A percentile compares a stretch with the other conserved stretches of the same genome.
Conservation (phyloP, 2,113 vertebrate genomes). For the Cyanoderma ruficeps region DNA sequence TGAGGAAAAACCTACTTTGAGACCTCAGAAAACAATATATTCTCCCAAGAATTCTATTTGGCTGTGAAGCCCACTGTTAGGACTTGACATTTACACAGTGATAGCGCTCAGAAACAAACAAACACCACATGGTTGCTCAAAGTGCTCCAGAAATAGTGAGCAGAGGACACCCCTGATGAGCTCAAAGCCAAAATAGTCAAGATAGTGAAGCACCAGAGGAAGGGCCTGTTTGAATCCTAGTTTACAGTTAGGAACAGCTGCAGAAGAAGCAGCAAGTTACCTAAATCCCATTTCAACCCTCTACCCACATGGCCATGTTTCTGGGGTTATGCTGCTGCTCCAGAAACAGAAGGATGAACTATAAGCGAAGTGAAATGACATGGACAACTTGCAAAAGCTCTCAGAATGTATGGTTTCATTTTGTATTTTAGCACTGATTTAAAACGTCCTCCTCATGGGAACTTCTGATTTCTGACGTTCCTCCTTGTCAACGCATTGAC, state of each 20-base stretch:
- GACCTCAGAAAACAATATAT: not conserved
- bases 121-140: not conserved
- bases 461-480: not conserved
- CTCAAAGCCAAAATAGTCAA: not conserved
- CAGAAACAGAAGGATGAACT: not conserved
- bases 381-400: not conserved
- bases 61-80: not conserved
- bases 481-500: not conserved
- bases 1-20: not conserved
- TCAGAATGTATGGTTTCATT: not conserved
- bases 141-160: not conserved
- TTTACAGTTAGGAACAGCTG: not conserved
- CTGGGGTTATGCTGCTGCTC: not conserved
- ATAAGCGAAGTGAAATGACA: not conserved
- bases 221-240: not conserved
- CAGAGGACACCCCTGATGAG: not conserved
- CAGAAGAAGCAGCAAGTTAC: not conserved
- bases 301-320: fast-evolving
- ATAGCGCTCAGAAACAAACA: not conserved
- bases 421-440: not conserved
- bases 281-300: not conserved
- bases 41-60: not conserved
- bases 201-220: not conserved
- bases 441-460: not conserved
- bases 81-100: not conserved